These are phyloP conservation scores for Madoqua kirkii DNA, from an alignment of 2,113 vertebrate species.

Conservation along the genomic window DNA sequence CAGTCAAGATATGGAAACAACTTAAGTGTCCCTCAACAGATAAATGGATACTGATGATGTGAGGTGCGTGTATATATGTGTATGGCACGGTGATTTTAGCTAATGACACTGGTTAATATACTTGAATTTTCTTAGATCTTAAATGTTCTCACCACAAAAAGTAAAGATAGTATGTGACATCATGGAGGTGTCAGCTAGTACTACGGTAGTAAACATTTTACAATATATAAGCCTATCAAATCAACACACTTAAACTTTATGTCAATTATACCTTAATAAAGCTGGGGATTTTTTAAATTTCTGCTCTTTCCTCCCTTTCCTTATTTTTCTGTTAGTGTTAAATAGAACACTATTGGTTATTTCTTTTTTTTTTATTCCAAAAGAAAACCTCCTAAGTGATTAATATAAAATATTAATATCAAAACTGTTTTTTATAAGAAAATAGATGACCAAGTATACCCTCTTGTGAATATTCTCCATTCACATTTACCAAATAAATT, in stretches of 20 bases:
- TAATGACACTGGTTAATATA: background rate
- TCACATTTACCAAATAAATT: background rate
- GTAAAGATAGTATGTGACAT: background rate
- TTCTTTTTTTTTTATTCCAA: background rate
- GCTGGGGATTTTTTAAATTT: background rate
- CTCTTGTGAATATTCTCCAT: background rate
- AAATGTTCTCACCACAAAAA: background rate
- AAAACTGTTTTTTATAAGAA: background rate
- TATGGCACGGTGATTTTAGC: background rate
- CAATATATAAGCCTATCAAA: background rate
- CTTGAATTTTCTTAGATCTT: background rate
- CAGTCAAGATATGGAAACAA: background rate
- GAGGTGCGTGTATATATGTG: too few relatives aligned
- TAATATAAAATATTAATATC: background rate
- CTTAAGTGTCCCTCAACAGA: background rate
- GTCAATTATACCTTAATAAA: background rate
- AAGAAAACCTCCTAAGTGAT: background rate
- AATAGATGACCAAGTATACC: background rate
- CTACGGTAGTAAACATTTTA: background rate
- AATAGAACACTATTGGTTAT: background rate
- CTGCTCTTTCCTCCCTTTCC: background rate
- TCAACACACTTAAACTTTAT: background rate
- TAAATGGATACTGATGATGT: background rate
- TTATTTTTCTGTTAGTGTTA: background rate
- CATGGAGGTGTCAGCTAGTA: background rate